Percentiles rank a stretch among this genome's conserved stretches.
phyloP scores from a whole-genome alignment of 2,888 invertebrate genomes.

The Leptothorax acervorum region DNA sequence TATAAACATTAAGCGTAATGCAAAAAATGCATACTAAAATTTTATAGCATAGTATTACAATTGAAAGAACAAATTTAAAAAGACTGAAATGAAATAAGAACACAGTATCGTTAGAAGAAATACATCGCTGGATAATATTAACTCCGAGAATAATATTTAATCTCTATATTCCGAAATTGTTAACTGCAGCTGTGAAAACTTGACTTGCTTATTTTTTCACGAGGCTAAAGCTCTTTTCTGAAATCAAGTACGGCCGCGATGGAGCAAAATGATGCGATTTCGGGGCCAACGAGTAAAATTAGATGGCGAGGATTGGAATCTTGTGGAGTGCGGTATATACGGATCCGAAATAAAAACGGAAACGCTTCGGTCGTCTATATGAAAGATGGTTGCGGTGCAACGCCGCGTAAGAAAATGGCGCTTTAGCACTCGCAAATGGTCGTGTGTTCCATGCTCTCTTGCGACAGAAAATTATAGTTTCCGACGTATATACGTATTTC shows the following conservation, averaged over 20 bases:
- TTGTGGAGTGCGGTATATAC: slow-evolving; percentile 61
- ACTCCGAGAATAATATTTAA: background rate
- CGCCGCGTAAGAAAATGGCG: slow-evolving; percentile 78
- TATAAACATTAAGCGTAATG: background rate
- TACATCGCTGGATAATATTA: background rate
- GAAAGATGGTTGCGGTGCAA: slow-evolving; percentile 79
- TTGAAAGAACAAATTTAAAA: background rate
- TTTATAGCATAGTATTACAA: no score
- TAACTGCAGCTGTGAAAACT: background rate
- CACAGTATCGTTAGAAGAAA: background rate
- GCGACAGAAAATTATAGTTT: background rate
- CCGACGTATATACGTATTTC: background rate
- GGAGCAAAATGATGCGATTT: slow-evolving; percentile 65
- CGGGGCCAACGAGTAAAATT: slow-evolving; percentile 75
- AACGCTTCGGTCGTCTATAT: slow-evolving; percentile 61
- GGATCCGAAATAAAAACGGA: slow-evolving; percentile 72
- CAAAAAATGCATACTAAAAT: background rate
- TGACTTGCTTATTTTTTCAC: background rate
- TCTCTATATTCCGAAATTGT: background rate
- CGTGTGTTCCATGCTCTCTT: background rate
- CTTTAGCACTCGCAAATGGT: slow-evolving; percentile 38
- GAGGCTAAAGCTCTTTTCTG: background rate
- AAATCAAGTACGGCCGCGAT: slow-evolving; percentile 63
- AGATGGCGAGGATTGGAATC: slow-evolving; percentile 72
- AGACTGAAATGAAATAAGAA: background rate